Conservation (phyloP, 2,888 invertebrate species). For the Meloe dianella region DNA sequence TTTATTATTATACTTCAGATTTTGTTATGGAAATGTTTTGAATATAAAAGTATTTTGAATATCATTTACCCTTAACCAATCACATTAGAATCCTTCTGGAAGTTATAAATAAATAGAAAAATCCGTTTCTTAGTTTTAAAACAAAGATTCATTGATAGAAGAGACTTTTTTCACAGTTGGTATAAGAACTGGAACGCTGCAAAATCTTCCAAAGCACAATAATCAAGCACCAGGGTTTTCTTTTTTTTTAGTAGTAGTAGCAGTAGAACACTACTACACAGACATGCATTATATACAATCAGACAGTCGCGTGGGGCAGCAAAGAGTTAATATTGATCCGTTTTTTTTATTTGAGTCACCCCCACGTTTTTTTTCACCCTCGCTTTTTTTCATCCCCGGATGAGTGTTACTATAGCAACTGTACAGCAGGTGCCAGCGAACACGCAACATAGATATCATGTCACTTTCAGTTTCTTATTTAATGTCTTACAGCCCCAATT, state of each 20-base stretch:
- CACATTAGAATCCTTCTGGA: not conserved
- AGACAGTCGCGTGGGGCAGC: constrained; percentile 59
- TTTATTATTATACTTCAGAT: too few relatives aligned
- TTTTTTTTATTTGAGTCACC: constrained; percentile 70
- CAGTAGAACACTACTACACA: constrained; percentile 20
- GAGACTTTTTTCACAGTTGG: not conserved
- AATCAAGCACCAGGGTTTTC: constrained; percentile 50
- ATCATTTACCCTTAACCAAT: not conserved
- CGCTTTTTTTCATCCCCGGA: constrained; percentile 62
- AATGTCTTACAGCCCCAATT: constrained; percentile 51
- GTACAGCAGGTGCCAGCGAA: constrained; percentile 63
- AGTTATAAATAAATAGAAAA: not conserved
- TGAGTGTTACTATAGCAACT: constrained; percentile 72
- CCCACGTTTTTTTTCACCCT: constrained; percentile 68
- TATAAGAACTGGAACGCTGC: constrained; percentile 3
- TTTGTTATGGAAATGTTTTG: not conserved
- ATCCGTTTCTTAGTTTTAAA: too few relatives aligned
- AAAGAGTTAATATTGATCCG: constrained; percentile 75
- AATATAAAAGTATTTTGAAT: not conserved
- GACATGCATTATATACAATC: constrained; percentile 39
- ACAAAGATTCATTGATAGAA: too few relatives aligned
- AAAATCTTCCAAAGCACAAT: constrained; percentile 37
- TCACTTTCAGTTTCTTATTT: constrained; percentile 56
- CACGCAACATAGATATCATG: constrained; percentile 60
- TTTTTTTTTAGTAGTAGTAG: too few relatives aligned